Evolutionary conservation across 1,140 invertebrate genomes (phyloP).

Genomic region (Phymorhynchus buccinoides): DNA sequence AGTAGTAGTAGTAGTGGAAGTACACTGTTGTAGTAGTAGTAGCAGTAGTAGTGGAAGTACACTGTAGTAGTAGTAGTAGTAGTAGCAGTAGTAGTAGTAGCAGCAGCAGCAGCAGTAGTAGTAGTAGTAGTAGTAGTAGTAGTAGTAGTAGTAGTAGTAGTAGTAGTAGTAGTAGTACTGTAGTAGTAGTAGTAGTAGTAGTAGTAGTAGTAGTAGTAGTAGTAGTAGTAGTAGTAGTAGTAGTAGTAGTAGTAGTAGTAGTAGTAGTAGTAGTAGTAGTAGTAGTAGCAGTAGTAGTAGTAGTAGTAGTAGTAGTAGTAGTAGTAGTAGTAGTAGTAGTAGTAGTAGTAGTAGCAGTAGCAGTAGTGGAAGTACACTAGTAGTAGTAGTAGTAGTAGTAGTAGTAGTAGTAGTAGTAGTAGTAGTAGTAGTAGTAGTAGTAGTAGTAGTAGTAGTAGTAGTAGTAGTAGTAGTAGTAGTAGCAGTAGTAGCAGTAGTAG

Average conservation of each 20-base stretch:
- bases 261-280: slow-evolving; percentile 44
- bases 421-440: slow-evolving; percentile 46
- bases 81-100: background rate
- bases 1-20: slow-evolving; percentile 41
- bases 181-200: slow-evolving; percentile 45
- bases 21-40: background rate
- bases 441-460: slow-evolving; percentile 46
- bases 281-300: slow-evolving; percentile 44
- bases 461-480: slow-evolving; percentile 45
- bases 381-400: slow-evolving; percentile 46
- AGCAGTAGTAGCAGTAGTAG: slow-evolving; percentile 28
- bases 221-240: slow-evolving; percentile 36
- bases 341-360: slow-evolving; percentile 35
- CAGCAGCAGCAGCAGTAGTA: background rate
- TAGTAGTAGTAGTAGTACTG: slow-evolving; percentile 22
- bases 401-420: slow-evolving; percentile 46
- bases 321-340: slow-evolving; percentile 44
- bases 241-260: slow-evolving; percentile 45
- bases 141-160: background rate
- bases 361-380: slow-evolving; percentile 38
- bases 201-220: slow-evolving; percentile 44
- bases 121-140: background rate
- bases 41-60: background rate
- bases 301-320: slow-evolving; percentile 45
- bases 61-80: background rate